These are phyloP conservation scores for Cabera pusaria DNA, from an alignment of 2,888 invertebrate species.

Conservation along the genomic window DNA sequence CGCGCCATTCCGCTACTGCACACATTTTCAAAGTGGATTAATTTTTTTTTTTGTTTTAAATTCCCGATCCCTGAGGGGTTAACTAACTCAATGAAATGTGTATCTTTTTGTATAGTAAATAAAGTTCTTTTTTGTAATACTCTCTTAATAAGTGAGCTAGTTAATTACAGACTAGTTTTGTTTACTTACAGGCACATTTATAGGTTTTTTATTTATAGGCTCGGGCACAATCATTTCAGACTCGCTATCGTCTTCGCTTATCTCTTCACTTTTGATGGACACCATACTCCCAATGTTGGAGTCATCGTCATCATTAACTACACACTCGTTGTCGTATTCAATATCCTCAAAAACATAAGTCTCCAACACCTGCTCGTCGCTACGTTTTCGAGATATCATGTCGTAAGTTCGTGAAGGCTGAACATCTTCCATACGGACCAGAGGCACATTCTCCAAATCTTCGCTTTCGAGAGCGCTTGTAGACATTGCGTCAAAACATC, in stretches of 20 bases:
- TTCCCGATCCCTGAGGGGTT: no score
- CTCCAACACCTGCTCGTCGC: constrained; percentile 42
- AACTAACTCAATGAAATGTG: no score
- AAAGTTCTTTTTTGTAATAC: no score
- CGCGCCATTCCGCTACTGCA: no score
- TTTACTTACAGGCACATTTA: no score
- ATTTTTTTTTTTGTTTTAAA: no score
- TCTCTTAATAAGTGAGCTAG: no score
- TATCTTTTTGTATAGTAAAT: no score
- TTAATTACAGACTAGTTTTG: no score
- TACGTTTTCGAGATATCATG: constrained; percentile 20
- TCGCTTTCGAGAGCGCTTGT: constrained; percentile 58
- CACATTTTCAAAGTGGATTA: no score
- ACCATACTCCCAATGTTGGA: constrained; percentile 69
- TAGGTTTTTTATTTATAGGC: constrained; percentile 32
- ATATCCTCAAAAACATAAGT: constrained; percentile 47
- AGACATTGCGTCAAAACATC: constrained; percentile 53
- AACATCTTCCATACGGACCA: constrained; percentile 70
- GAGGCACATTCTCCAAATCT: constrained; percentile 63
- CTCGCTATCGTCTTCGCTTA: constrained; percentile 39
- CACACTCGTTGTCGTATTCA: constrained; percentile 49
- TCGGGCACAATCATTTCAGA: constrained; percentile 55
- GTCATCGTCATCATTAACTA: constrained; percentile 56
- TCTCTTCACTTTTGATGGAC: constrained; percentile 58
- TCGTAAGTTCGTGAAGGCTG: constrained; percentile 55